Base-by-base conservation (phyloP, 2,113 vertebrate species). In the Dicaeum eximium region DNA sequence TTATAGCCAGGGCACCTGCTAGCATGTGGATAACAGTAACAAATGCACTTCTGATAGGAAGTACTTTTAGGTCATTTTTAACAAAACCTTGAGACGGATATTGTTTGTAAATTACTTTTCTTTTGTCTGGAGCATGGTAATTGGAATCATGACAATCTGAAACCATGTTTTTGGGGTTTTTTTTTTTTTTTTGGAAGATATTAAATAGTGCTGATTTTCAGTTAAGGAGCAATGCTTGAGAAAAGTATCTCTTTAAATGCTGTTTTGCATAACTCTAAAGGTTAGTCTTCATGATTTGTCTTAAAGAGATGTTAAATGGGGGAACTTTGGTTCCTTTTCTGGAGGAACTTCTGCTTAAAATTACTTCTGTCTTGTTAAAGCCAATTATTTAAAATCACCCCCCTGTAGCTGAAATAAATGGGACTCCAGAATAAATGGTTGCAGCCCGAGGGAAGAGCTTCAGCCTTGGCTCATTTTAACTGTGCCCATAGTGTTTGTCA, bases 291-390 rank as follows among this genome's bases (percentile, higher is more conserved):
- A 2, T 56, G 28, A 85, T 80, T 71, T 28, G 60, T 78, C 62
- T 61, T 19, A 86, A 92, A 93, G 54, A 60, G 53, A 15, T 9
- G 25, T 69, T 94, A 90, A 83, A 88, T 60, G 47, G 35, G n/a
- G 75, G 66, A 80, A 37, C 28, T 16, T 66, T 38, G 10, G 6
- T 77, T 90, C 35, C 38, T 84, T 60, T 95, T 92, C n/a, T 80
- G 74, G 60, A 67, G 64, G 56, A 92, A 33, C 24, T 80, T 64
- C 65, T 61, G 57, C 61, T 91, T 94, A 81, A 91, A 95, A 91
- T 95, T 13, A 85, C 64, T 93, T 88, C 69, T 95, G 70, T 54
- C 57, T 91, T 81, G 91, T 94, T 95, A 93, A 88, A 95, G 85
- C 77, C 53, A 90, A 80, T 96, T 94, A 94, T 90, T 83, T 86